These are phyloP conservation scores for Pandemis corylana DNA, from an alignment of 2,888 invertebrate genomes.

Conservation along the genomic window DNA sequence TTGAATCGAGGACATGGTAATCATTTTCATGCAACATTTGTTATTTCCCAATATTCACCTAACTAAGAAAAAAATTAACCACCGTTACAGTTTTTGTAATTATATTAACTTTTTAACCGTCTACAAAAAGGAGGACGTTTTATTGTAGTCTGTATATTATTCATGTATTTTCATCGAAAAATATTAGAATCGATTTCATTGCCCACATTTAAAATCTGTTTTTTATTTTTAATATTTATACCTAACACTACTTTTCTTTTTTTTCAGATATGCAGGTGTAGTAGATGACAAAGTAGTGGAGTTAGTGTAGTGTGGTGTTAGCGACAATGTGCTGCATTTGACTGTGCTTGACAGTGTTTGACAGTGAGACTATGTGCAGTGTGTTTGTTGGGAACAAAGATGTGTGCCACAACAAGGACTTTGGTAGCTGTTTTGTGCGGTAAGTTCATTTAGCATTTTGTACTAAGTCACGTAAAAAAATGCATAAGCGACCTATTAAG, in stretches of 20 bases:
- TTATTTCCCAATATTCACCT: too few relatives aligned
- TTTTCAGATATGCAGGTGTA: conserved; percentile 35
- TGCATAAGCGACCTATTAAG: background rate
- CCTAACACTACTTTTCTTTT: background rate
- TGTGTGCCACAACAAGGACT: conserved; percentile 71
- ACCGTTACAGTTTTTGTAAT: too few relatives aligned
- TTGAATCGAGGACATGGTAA: background rate
- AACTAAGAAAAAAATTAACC: too few relatives aligned
- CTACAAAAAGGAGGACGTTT: too few relatives aligned
- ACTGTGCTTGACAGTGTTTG: conserved; percentile 59
- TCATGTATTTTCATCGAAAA: too few relatives aligned
- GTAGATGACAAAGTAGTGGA: conserved; percentile 47
- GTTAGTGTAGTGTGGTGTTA: conserved; percentile 49
- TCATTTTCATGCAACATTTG: too few relatives aligned
- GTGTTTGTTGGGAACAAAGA: conserved; percentile 58
- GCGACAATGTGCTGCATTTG: conserved; percentile 49
- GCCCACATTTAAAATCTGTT: too few relatives aligned
- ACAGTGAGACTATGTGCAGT: conserved; percentile 68
- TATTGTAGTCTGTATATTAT: too few relatives aligned
- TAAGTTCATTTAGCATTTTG: conserved; percentile 56
- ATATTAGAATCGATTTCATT: too few relatives aligned
- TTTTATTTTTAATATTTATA: too few relatives aligned
- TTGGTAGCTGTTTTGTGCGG: conserved; percentile 64
- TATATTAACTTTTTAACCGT: too few relatives aligned
- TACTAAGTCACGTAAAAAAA: conserved; percentile 5